Evolutionary conservation across 2,113 vertebrate species (phyloP).

Genomic region (Rhizomys pruinosus): DNA sequence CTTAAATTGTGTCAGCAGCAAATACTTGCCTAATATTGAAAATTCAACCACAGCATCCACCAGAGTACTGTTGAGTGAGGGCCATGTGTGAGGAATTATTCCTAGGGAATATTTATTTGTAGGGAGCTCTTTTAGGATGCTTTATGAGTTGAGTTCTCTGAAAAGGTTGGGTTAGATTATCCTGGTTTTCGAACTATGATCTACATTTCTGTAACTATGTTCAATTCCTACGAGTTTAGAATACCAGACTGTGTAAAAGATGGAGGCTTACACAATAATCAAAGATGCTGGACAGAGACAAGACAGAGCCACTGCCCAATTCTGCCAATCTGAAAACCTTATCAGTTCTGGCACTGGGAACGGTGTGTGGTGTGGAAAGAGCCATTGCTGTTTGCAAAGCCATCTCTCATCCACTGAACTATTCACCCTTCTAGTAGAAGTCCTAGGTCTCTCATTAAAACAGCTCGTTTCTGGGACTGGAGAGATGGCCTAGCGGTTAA

Average conservation of each 20-base stretch:
- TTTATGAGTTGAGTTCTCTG: neutral
- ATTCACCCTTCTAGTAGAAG: neutral
- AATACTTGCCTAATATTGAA: slow-evolving; percentile 23
- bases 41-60: neutral
- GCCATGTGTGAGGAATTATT: too few species aligned
- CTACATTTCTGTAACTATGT: neutral
- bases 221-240: neutral
- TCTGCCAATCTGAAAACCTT: neutral
- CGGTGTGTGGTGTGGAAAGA: neutral
- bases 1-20: neutral
- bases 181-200: neutral
- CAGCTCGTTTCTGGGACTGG: slow-evolving; percentile 38
- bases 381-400: neutral
- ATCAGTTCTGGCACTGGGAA: neutral
- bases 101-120: neutral
- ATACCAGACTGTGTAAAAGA: neutral
- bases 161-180: neutral
- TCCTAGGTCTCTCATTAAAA: neutral
- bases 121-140: neutral
- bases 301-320: neutral
- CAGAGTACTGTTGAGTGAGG: neutral
- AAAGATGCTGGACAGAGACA: neutral
- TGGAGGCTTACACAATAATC: neutral
- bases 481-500: too few species aligned
- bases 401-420: neutral